These are phyloP conservation scores for Tetramorium simillimum DNA, from an alignment of 1,140 invertebrate species.

Conservation along the genomic window DNA sequence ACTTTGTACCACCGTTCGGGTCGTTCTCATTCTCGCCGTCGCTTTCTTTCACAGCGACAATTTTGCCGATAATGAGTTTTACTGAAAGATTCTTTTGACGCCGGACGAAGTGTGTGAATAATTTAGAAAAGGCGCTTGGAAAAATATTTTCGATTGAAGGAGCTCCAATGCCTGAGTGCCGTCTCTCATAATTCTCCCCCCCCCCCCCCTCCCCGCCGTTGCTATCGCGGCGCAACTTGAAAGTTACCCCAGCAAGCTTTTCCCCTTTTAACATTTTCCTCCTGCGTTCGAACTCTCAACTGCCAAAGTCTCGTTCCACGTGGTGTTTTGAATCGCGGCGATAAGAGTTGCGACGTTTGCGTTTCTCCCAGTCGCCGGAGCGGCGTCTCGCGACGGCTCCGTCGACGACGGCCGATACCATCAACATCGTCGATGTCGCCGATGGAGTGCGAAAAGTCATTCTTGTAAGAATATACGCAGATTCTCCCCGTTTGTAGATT, in stretches of 20 bases:
- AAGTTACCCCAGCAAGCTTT: not conserved
- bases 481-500: not conserved
- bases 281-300: slow-evolving; percentile 16
- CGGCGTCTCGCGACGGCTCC: slow-evolving; percentile 42
- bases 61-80: slow-evolving; percentile 75
- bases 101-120: slow-evolving; percentile 71
- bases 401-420: slow-evolving; percentile 66
- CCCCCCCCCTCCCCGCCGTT: not conserved
- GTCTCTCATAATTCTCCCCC: slow-evolving; percentile 7
- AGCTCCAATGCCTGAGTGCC: slow-evolving; percentile 8
- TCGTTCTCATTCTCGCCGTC: slow-evolving; percentile 14
- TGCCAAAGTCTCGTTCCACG: slow-evolving; percentile 3
- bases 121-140: slow-evolving; percentile 70
- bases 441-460: slow-evolving; percentile 13
- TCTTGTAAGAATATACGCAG: slow-evolving; percentile 29
- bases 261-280: slow-evolving; percentile 39
- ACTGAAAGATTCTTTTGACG: slow-evolving; percentile 76
- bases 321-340: slow-evolving; percentile 60
- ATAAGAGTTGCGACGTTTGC: slow-evolving; percentile 58
- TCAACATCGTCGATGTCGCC: slow-evolving; percentile 52
- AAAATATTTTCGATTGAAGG: slow-evolving; percentile 75
- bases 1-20: slow-evolving; percentile 5
- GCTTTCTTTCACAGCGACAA: slow-evolving; percentile 40
- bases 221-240: not conserved
- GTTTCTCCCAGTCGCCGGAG: not conserved